A percentile compares a stretch with the other conserved stretches of the same genome.
phyloP scores from a whole-genome alignment of 2,113 vertebrate genomes.

The Rattus norvegicus region DNA sequence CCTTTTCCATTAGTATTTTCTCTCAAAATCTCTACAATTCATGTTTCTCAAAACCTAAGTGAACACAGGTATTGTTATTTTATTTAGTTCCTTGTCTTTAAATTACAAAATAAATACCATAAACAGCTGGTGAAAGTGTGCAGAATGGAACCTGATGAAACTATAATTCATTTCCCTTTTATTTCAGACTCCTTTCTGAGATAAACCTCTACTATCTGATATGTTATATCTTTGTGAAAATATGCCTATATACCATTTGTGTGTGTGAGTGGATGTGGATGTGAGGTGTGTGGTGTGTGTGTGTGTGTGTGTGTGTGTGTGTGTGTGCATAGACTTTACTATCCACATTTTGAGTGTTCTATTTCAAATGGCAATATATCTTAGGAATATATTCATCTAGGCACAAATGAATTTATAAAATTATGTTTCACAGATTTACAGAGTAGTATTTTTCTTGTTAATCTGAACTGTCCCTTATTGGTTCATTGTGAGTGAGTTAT shows the following conservation, averaged over 20 bases:
- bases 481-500: neutral
- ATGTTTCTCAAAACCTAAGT: neutral
- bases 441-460: neutral
- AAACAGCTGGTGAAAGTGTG: neutral
- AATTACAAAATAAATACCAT: constrained; percentile 11
- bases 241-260: neutral
- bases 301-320: neutral
- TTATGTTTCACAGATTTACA: neutral
- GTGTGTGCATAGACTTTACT: neutral
- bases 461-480: neutral
- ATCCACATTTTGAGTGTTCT: neutral
- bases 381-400: neutral
- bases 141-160: neutral
- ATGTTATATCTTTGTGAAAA: neutral
- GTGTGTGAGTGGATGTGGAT: neutral
- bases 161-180: neutral
- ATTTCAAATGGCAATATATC: neutral
- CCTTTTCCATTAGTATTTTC: neutral
- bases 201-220: neutral
- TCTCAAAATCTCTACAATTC: neutral
- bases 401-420: neutral
- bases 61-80: neutral
- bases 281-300: neutral
- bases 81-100: constrained; percentile 16
- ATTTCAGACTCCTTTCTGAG: neutral